These are phyloP conservation scores for Drosophila sturtevanti DNA, from an alignment of 1,140 invertebrate genomes.

Conservation along the genomic window DNA sequence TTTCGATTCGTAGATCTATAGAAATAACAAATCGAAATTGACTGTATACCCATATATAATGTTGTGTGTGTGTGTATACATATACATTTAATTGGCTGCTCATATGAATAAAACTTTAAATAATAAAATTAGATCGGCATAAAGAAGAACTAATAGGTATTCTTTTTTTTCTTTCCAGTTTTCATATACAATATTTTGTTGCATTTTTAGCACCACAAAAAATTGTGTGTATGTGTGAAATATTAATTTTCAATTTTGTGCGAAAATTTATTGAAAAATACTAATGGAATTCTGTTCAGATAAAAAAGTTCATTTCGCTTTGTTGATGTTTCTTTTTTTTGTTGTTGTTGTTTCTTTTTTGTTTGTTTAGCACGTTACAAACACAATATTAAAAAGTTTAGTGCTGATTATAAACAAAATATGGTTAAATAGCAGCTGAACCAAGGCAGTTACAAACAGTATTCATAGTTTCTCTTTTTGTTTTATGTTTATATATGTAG, in stretches of 20 bases:
- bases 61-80: conserved; percentile 51
- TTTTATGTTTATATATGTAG: conserved; percentile 32
- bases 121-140: conserved; percentile 33
- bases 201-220: conserved; percentile 48
- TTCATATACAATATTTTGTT: conserved; percentile 47
- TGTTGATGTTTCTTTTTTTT: not conserved
- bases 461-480: conserved; percentile 49
- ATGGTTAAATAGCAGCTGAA: conserved; percentile 63
- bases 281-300: conserved; percentile 63
- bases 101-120: conserved; percentile 38
- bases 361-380: conserved; percentile 42
- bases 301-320: conserved; percentile 3
- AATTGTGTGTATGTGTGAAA: conserved; percentile 35
- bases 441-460: conserved; percentile 73
- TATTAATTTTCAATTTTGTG: conserved; percentile 42
- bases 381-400: conserved; percentile 51
- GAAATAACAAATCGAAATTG: not conserved
- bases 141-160: conserved; percentile 35
- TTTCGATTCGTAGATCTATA: not conserved
- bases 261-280: conserved; percentile 60
- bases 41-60: conserved; percentile 15
- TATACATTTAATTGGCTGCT: conserved; percentile 64
- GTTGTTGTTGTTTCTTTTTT: conserved; percentile 13
- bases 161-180: conserved; percentile 26
- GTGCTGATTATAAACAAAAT: conserved; percentile 64